Percentiles rank a stretch among this genome's conserved stretches.
Evolutionary conservation across 2,888 invertebrate species (phyloP).

Genomic region (Theodoxus fluviatilis): DNA sequence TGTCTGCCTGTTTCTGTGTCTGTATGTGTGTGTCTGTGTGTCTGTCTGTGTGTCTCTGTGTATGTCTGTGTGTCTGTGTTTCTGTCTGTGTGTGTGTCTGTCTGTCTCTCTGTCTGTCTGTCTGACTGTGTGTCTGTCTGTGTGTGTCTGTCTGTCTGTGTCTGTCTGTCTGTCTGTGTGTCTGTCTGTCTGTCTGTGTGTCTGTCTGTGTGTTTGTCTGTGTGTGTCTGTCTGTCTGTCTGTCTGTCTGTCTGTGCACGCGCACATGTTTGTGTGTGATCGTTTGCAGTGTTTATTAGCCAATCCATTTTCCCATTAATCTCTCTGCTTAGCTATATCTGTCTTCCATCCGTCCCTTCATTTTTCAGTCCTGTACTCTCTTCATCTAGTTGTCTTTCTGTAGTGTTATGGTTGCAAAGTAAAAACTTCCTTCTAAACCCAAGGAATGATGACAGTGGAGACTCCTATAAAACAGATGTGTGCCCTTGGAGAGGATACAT

Average conservation of each 20-base stretch:
- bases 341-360: too few species aligned
- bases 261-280: neutral
- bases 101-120: neutral
- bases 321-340: too few species aligned
- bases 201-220: constrained; percentile 7
- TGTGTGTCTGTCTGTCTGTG: neutral
- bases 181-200: constrained; percentile 13
- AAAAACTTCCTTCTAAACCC: too few species aligned
- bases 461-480: neutral
- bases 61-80: neutral
- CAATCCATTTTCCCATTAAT: too few species aligned
- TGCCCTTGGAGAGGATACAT: neutral
- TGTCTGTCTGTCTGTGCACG: neutral
- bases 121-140: neutral
- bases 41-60: neutral
- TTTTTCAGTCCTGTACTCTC: too few species aligned
- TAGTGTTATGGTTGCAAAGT: too few species aligned
- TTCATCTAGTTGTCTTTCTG: too few species aligned
- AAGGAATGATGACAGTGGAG: too few species aligned
- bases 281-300: neutral
- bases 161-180: constrained; percentile 10
- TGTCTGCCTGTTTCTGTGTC: neutral
- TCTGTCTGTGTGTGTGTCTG: constrained; percentile 4
- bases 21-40: neutral
- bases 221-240: neutral